Percentiles rank a stretch among this genome's conserved stretches.
phyloP scores from a whole-genome alignment of 1,140 invertebrate genomes.

The Oreohelix idahoensis region DNA sequence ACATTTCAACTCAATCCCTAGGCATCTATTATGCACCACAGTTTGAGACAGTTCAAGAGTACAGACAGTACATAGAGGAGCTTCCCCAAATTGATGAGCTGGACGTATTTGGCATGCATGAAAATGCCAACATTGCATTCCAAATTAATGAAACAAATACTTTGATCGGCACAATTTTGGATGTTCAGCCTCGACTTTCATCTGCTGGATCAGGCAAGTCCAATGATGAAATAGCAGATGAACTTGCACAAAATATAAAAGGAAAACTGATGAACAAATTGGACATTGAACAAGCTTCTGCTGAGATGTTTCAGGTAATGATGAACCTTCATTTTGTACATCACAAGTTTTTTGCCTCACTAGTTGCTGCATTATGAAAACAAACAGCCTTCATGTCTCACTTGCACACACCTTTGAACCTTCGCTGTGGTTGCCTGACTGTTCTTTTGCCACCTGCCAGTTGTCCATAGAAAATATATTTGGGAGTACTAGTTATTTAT shows the following conservation, averaged over 20 bases:
- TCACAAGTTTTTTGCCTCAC: too few species aligned
- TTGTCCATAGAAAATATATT: too few species aligned
- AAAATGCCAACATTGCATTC: conserved; percentile 90
- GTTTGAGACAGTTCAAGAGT: conserved; percentile 66
- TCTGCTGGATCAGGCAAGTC: conserved; percentile 78
- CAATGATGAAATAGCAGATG: conserved; percentile 83
- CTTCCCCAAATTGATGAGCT: conserved; percentile 87
- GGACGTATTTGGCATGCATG: conserved; percentile 93
- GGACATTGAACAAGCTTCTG: conserved; percentile 75
- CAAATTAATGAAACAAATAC: conserved; percentile 84
- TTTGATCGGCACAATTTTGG: conserved; percentile 81
- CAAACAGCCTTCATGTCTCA: too few species aligned
- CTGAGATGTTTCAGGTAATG: conserved; percentile 70
- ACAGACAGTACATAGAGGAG: conserved; percentile 80
- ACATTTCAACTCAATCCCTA: too few species aligned
- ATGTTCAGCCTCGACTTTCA: conserved; percentile 81
- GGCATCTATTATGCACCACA: conserved; percentile 83
- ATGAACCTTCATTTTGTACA: too few species aligned
- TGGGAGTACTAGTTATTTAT: too few species aligned
- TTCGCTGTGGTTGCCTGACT: too few species aligned
- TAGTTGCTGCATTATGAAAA: too few species aligned
- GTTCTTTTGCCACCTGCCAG: too few species aligned
- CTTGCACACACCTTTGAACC: too few species aligned
- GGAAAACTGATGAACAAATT: conserved; percentile 77
- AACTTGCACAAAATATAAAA: conserved; percentile 80